Percentiles rank a stretch among this genome's conserved stretches.
These are phyloP conservation scores for Callopanchax toddi DNA, from an alignment of 2,113 vertebrate genomes.

Conservation along the genomic window DNA sequence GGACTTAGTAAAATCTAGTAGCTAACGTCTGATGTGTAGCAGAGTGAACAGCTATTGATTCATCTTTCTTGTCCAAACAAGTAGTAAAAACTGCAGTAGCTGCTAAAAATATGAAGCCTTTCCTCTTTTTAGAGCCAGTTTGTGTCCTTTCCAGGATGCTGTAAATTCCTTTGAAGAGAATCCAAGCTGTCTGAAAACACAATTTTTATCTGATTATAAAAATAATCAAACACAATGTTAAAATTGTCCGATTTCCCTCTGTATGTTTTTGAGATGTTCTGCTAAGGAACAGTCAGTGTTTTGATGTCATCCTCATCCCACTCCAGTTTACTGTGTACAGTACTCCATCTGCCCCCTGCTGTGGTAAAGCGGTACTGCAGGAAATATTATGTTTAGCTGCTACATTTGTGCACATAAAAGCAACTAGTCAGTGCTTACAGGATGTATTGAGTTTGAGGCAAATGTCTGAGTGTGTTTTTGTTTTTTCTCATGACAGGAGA, in stretches of 20 bases:
- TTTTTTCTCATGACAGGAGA: slow-evolving; percentile 80
- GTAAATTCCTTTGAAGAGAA: background rate
- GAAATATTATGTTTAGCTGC: slow-evolving; percentile 1
- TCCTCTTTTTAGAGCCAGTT: background rate
- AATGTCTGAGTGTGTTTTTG: slow-evolving; percentile 31
- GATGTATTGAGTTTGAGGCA: background rate
- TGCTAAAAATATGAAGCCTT: background rate
- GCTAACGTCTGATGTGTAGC: background rate
- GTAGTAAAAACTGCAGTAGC: background rate
- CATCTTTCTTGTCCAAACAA: background rate
- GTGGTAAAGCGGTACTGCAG: slow-evolving; percentile 53
- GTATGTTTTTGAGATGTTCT: slow-evolving; percentile 6
- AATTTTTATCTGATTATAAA: too few species aligned
- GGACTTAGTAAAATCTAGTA: background rate
- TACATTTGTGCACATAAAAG: background rate
- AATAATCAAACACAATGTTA: too few species aligned
- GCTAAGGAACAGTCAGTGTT: background rate
- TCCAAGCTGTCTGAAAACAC: too few species aligned
- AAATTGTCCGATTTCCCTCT: too few species aligned
- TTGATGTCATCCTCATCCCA: slow-evolving; percentile 1
- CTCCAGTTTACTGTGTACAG: slow-evolving; percentile 4
- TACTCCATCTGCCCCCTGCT: slow-evolving; percentile 54
- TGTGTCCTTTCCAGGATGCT: background rate
- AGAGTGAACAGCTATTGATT: background rate
- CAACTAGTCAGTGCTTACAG: background rate